Evolutionary conservation across 2,797 vertebrate genomes (phyloP), one percentile per base, ranked within the genome.

Genomic region (Danio albolineatus): DNA sequence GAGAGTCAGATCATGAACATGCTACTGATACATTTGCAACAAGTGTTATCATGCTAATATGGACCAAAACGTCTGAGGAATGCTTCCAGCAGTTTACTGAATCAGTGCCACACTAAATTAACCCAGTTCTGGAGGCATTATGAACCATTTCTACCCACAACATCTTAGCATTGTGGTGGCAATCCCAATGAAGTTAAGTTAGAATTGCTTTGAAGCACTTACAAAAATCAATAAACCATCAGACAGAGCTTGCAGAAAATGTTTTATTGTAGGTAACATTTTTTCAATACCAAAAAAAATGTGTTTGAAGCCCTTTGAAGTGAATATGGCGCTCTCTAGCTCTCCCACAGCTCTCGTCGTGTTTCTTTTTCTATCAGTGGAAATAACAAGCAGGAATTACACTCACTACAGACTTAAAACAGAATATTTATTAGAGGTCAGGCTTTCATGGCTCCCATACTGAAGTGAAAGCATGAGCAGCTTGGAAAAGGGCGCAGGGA

Each of bases 281-380:
- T 85, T 51, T 73, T 12, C 16, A 67, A 39, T 48, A 69, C 73
- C 49, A 83, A 74, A 78, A 74, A 78, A 83, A 21, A 64, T 43
- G 17, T 19, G 4, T 51, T 75, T 79, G 80, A 80, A 65, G 10
- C 17, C 48, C 66, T 88, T 87, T 88, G 84, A 88, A 87, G 82
- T 73, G 53, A 75, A 59, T 41, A 21, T 38, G 57, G 80, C 82
- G 44, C 71, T 56, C 48, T 19, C 41, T 49, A 73, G 69, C 64
- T 71, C 62, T 65, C 81, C 79, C 76, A 66, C 60, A 76, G 80
- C 64, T 75, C 57, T 67, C 16, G 41, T 80, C 38, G 73, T 73
- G 70, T 72, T 87, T 82, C 81, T 86, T 85, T 85, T 86, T 72
- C 69, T 86, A 76, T 80, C 62, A 80, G 76, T 78, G 79, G 83